Evolutionary conservation across 2,113 vertebrate genomes (phyloP).

Genomic region (Planiliza haematocheilus): DNA sequence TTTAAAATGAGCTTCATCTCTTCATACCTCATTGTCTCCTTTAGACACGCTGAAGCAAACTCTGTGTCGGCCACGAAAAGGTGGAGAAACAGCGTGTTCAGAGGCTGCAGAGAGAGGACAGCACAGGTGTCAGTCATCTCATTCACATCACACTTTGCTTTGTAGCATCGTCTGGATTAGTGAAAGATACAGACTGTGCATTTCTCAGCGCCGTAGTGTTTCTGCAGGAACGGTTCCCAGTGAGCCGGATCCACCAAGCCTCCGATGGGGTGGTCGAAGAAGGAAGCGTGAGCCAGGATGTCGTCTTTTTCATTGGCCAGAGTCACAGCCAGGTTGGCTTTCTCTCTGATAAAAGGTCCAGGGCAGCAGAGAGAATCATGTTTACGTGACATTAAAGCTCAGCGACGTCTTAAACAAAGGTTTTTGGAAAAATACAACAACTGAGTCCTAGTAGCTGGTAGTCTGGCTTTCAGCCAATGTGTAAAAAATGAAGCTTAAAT

Average conservation of each 20-base stretch:
- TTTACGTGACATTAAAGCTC: neutral
- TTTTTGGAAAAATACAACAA: too few relatives aligned
- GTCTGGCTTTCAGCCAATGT: neutral
- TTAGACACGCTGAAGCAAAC: constrained; percentile 75
- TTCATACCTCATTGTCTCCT: constrained; percentile 87
- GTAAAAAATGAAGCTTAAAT: neutral
- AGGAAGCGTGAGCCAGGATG: constrained; percentile 87
- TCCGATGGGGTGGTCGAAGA: constrained; percentile 89
- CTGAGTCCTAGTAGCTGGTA: too few relatives aligned
- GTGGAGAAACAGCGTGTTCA: constrained; percentile 93
- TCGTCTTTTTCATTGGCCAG: constrained; percentile 82
- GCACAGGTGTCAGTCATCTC: too few relatives aligned
- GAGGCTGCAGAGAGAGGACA: constrained; percentile 79
- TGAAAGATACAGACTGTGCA: constrained; percentile 86
- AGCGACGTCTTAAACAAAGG: neutral
- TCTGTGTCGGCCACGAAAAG: constrained; percentile 88
- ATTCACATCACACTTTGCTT: too few relatives aligned
- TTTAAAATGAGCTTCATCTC: neutral
- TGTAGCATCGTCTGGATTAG: too few relatives aligned
- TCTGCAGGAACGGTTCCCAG: constrained; percentile 86
- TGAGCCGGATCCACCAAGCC: constrained; percentile 81
- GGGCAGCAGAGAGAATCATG: neutral
- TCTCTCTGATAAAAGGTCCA: constrained; percentile 84
- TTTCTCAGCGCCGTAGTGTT: constrained; percentile 73
- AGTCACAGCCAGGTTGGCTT: constrained; percentile 91